A percentile compares a stretch with the other conserved stretches of the same genome.
Evolutionary conservation across 2,797 vertebrate species (phyloP).

Genomic region (Scomberomorus guttatus): DNA sequence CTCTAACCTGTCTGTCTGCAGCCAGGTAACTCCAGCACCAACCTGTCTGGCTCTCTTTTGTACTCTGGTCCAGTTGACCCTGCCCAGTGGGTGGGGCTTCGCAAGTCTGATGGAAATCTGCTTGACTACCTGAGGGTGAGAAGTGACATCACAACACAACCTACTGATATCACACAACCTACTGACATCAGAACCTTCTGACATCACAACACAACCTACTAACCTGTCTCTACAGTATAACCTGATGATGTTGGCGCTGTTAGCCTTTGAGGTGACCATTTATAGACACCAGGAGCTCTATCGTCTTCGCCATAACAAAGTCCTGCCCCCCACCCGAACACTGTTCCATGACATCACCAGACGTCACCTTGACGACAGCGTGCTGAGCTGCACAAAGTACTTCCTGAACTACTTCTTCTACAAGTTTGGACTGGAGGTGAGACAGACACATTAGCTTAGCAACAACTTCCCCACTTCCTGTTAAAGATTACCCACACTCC

Average conservation of each 20-base stretch:
- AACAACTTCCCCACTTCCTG: neutral
- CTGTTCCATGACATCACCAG: constrained; percentile 94
- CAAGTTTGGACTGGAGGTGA: constrained; percentile 96
- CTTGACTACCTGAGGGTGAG: constrained; percentile 93
- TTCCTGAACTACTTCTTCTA: constrained; percentile 98
- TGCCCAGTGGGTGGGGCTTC: constrained; percentile 93
- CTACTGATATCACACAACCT: neutral
- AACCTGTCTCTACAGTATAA: constrained; percentile 85
- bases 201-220: neutral
- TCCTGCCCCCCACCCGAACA: constrained; percentile 89
- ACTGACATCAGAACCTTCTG: neutral
- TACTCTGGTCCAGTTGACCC: constrained; percentile 88
- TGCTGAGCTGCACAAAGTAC: constrained; percentile 93
- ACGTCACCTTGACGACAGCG: constrained; percentile 90
- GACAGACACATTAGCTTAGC: neutral
- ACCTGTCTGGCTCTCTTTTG: constrained; percentile 73
- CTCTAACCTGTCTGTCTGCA: constrained; percentile 44
- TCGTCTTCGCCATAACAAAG: constrained; percentile 89
- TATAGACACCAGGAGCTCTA: constrained; percentile 95
- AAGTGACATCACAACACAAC: neutral
- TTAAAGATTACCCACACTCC: neutral
- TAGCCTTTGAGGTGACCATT: constrained; percentile 95
- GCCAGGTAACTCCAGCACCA: constrained; percentile 73
- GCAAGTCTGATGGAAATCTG: constrained; percentile 85
- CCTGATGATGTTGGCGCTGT: constrained; percentile 91